Evolutionary conservation across 1,140 invertebrate genomes (phyloP), one percentile per base, ranked within the genome.

Genomic region (Ceratosolen fusciceps): DNA sequence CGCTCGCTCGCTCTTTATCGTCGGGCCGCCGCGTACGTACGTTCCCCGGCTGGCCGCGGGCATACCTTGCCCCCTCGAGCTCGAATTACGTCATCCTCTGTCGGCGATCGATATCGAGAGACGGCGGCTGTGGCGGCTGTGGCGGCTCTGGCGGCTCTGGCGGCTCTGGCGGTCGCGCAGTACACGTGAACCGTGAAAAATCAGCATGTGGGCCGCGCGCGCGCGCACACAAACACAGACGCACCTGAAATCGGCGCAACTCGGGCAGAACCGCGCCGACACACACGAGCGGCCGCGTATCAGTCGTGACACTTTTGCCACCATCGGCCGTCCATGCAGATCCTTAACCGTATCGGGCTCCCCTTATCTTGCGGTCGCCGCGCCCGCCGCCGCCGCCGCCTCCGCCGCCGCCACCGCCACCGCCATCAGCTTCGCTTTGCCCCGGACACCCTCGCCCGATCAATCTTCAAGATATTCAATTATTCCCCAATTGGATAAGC

Each of bases 231-330:
- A 82, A n/a, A n/a, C 31, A 74, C 24, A 67, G 81, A 77, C 73
- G 43, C 74, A 67, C 77, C 80, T 83, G 81, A 83, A 77, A 43
- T 43, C 39, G 52, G 75, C 74, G 79, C 82, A 77, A 77, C 83
- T 84, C 73, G 58, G 80, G 76, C 79, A 84, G 73, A 81, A 71
- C 80, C 77, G 72, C 80, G 77, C 80, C 47, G 62, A 52, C 49
- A 21, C 62, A 31, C 31, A 43, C 26, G 21, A 10, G 65, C 75
- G 71, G 77, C 19, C 24, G 43, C 56, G 10, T 54, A 72, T 75
- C 56, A 37, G 65, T 67, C 75, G 65, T 77, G 52, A 70, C 52
- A 70, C 65, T 70, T 77, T 77, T 70, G n/a, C 74, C 49, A 21
- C 2, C 49, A 12, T 12, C 24, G 26, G 26, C 26, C 24, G 26